Evolutionary conservation across 2,797 vertebrate genomes (phyloP), one percentile per base, ranked within the genome.

Genomic region (Esox masquinongy): DNA sequence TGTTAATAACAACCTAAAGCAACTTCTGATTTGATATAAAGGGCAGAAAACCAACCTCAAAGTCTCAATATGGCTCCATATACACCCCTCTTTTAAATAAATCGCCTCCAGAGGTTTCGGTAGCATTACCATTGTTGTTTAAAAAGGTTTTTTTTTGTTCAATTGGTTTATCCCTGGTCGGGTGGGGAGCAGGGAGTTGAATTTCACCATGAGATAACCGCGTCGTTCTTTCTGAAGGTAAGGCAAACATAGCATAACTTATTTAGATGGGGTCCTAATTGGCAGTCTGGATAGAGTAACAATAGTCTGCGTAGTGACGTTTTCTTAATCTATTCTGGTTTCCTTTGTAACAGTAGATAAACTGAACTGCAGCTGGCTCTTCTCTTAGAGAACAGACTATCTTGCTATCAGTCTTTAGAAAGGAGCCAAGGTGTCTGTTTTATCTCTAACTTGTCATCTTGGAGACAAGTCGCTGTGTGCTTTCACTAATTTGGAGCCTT

Each of bases 401-500:
- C 39, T 31, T 53, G n/a, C 14, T 53, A 31, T 67, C 64, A 3
- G 64, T 67, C 14, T 31, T 31, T 2, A 67, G 26, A 78, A 31
- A 81, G 83, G 82, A 76, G 79, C 72, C 68, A 15, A 68, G 73
- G 26, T 81, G 83, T 72, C 72, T 78, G 86, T 83, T 84, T 71
- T 68, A 75, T 85, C 73, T 76, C 12, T 68, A 31, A 82, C 80
- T 73, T 70, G 70, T 31, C 67, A 34, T 72, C 77, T 68, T 34
- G 53, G 63, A 84, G 71, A 77, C 74, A 50, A 47, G 68, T 51
- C 39, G 64, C 9, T 69, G 63, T 76, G 72, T 59, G 9, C 51
- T 80, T 79, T 83, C 34, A 16, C 71, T 86, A 86, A 91, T 87
- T 86, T 80, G 78, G 16, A 68, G 68, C 78, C 70, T 74, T 83